Evolutionary conservation across 2,888 invertebrate species (phyloP), one percentile per base, ranked within the genome.

Genomic region (Drosophila eohydei): DNA sequence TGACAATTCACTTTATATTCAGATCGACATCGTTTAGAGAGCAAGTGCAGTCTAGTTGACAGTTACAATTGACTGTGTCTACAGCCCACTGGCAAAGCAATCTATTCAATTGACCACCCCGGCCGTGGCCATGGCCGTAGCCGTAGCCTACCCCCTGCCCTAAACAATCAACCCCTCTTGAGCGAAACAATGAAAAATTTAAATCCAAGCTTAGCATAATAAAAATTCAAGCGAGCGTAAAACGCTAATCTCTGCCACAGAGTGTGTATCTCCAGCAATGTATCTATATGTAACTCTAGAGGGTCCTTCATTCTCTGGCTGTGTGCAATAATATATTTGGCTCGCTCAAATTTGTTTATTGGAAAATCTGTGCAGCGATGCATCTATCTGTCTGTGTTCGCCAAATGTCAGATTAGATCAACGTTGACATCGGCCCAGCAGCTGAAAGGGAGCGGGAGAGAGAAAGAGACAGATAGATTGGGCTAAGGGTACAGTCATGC

Each of bases 221-320:
- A 78, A 88, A 91, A 90, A 92, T 87, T 91, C 92, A 92, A 92
- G 85, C 92, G 92, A 92, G 91, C 92, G 91, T 92, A 88, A 92
- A 92, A 91, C 92, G 92, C 90, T 92, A 92, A 92, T 92, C 92
- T 80, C 80, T 74, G 80, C 88, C 81, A 78, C 83, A 90, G 72
- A 78, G 41, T 9, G 52, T 46, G 61, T 69, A 55, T 63, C 46
- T 74, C 71, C 77, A 79, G 72, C 74, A 72, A 54, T 54, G 63
- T 72, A 67, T 60, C 64, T 69, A 54, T 70, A 69, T 74, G 78
- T 54, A 74, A 62, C 63, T 69, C 44, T 60, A 66, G 60, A 78
- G 71, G 77, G 69, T 72, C 64, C 72, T 64, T 52, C 14, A 9
- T 16, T 32, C 28, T 44, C 21, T 50, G 0, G 11, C 30, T 70